Evolutionary conservation across 2,113 vertebrate genomes (phyloP).

Genomic region (Pipra filicauda): DNA sequence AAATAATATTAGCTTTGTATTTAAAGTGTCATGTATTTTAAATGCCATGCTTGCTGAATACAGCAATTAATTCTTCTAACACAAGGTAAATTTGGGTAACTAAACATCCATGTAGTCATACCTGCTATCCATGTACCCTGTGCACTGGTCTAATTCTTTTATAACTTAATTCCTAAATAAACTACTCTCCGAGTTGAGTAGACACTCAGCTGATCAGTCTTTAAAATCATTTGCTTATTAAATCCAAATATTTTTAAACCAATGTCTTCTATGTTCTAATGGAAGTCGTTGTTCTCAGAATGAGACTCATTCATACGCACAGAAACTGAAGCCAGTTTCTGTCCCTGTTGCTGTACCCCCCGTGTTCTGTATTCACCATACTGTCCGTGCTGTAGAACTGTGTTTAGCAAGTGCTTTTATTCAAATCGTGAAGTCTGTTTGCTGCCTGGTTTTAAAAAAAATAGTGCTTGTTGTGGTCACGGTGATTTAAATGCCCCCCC

Average conservation of each 20-base stretch:
- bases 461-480: slow-evolving; percentile 45
- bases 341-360: slow-evolving; percentile 1
- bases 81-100: neutral
- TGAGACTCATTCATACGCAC: slow-evolving; percentile 15
- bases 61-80: neutral
- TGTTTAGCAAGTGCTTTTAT: slow-evolving; percentile 72
- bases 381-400: slow-evolving; percentile 43
- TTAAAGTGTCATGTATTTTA: neutral
- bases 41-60: neutral
- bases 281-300: slow-evolving; percentile 73
- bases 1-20: neutral
- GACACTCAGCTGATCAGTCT: neutral
- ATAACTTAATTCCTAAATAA: neutral
- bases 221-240: neutral
- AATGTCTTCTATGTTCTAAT: neutral
- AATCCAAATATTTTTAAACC: neutral
- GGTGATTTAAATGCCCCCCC: neutral
- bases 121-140: neutral
- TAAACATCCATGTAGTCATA: neutral
- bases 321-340: neutral
- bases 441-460: slow-evolving; percentile 44
- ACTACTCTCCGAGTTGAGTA: neutral
- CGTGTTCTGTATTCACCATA: neutral
- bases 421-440: slow-evolving; percentile 60
- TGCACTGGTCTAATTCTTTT: neutral